Base-by-base conservation (phyloP, 1,140 invertebrate genomes). In the Musca domestica region DNA sequence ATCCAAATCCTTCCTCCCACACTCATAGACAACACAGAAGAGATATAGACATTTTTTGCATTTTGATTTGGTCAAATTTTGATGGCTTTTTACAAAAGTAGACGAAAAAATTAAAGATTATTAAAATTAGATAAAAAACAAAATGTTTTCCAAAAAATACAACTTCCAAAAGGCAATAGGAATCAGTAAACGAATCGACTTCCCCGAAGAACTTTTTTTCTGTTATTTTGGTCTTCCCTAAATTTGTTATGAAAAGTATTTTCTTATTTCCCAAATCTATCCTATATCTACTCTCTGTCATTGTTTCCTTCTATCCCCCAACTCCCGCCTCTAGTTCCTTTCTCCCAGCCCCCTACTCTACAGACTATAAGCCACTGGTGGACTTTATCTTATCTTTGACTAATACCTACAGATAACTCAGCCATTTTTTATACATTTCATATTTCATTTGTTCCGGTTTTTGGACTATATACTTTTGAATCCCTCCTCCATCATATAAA, bases 291-390 rank as follows among this genome's bases (percentile, higher is more conserved):
- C n/a, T 20, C 23, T 54, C 23, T 54, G 6, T 20, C 12, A 3
- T 54, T 54, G 20, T 23, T 23, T 23, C 14, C 14, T 54, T 41
- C 34, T 12, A 7, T 41, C 30, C 27, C 10, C 34, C 27, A 19
- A 19, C 15, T 61, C 27, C 34, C 20, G 2, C n/a, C 54, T 30
- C 54, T 54, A 19, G 17, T 49, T 51, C 17, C 17, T 22, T 51
- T 20, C 17, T 20, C 20, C 15, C 15, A n/a, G 14, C 27, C 58
- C 52, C 47, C 49, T 65, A 46, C 63, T 68, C 27, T 68, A 68
- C 63, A 68, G 67, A 64, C 67, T 68, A 54, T 64, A 47, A 68
- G 67, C 67, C 67, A 68, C 67, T 68, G 67, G 67, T 68, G 67
- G 67, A 64, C 34, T 64, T 34, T 51, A 61, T 61, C n/a, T 30